Evolutionary conservation across 2,888 invertebrate species (phyloP), one percentile per base, ranked within the genome.

Genomic region (Tetragonula carbonaria): DNA sequence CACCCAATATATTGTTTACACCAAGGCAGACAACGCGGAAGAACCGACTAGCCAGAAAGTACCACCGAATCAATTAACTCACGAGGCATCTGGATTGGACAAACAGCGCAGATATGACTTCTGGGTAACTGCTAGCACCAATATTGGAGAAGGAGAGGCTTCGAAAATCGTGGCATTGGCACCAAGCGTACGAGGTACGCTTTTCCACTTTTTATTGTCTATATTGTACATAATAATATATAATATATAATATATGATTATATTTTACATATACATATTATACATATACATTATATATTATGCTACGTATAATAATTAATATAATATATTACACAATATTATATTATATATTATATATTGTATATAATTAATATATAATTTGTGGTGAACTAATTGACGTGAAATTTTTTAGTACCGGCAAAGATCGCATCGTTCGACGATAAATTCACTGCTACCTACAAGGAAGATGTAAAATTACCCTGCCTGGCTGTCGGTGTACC

Each of bases 351-450:
- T 38, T 38, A 38, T 38, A 38, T 38, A 38, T 38, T 45, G 1
- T 45, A 45, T 45, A 11, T 45, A 45, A 45, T 45, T 45, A 2
- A 45, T 11, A 11, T 45, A 45, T 33, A 33, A 33, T 33, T 33
- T 33, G 2, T 18, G n/a, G 45, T 68, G 33, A 63, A 63, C 62
- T 62, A 16, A n/a, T n/a, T 57, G 28, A 28, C 28, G 8, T 45
- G 8, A 11, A 45, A 45, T 45, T 45, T 84, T 73, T 18, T 94
- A 97, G 99, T 98, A 80, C 98, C 98, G 68, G 99, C 99, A 2
- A 98, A 98, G 94, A 98, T 99, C 91, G 98, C 98, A 67, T 98
- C 98, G 1, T 99, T 99, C 95, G 98, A 99, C 93, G 98, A 98
- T 93, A 97, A 97, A n/a, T 98, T 98, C 94, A 97, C 98, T 84